A percentile compares a stretch with the other conserved stretches of the same genome.
phyloP scores from a whole-genome alignment of 2,888 invertebrate species.

The Oxyteleia sp. region DNA sequence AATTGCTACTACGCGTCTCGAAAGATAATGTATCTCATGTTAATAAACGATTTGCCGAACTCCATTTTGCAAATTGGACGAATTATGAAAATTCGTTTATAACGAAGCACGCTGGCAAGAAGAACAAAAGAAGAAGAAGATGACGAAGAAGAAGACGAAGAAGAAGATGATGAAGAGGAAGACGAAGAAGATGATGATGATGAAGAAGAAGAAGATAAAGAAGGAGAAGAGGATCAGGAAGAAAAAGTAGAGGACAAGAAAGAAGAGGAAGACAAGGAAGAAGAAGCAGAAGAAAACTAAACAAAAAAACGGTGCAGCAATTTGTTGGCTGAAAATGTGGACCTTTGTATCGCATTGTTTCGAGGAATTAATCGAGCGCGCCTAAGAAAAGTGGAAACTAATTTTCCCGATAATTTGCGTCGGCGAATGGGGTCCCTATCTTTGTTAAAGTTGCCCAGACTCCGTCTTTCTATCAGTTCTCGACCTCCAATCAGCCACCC shows the following conservation, averaged over 20 bases:
- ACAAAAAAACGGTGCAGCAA: no score
- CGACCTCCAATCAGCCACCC: slow-evolving; percentile 61
- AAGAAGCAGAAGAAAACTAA: no score
- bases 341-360: slow-evolving; percentile 29
- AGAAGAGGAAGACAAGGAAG: no score
- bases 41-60: slow-evolving; percentile 37
- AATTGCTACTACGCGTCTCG: slow-evolving; percentile 32
- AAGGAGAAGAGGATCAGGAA: no score
- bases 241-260: no score
- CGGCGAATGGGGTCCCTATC: slow-evolving; percentile 61
- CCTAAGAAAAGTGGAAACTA: slow-evolving; percentile 76
- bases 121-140: background rate
- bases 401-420: slow-evolving; percentile 77
- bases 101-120: background rate
- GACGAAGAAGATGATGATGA: no score
- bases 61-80: slow-evolving; percentile 21
- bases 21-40: slow-evolving; percentile 38
- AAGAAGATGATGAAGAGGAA: no score
- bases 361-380: slow-evolving; percentile 24
- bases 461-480: slow-evolving; percentile 69
- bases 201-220: no score
- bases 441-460: slow-evolving; percentile 54
- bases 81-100: slow-evolving; percentile 19
- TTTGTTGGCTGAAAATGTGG: background rate
- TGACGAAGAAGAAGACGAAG: background rate